Base-by-base conservation (phyloP, 2,797 vertebrate genomes). In the Acrossocheilus wenchowensis region DNA sequence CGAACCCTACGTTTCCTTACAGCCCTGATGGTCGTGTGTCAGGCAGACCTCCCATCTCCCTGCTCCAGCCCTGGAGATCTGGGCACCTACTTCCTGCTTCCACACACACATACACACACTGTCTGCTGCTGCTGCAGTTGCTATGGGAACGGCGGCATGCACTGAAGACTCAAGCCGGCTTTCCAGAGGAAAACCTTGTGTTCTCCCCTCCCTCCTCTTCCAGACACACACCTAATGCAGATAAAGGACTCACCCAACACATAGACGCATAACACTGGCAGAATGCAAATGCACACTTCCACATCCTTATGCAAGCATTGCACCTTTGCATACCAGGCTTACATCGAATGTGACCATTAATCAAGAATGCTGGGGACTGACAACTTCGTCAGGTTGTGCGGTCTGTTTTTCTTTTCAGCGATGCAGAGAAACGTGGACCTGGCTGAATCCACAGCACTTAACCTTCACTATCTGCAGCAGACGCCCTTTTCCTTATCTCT, bases 61-160 rank as follows among this genome's bases (percentile, higher is more conserved):
- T 8, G 75, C 90, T 90, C 90, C 90, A 92, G 90, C 92, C 93
- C 89, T 90, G 81, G 26, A 71, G 69, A 87, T 88, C 87, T 52
- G 78, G 82, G 83, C 84, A 69, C 69, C 86, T 85, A 91, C 81
- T 88, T 90, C 81, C 83, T 87, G 64, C 79, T 82, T 91, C 82
- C 79, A 84, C 64, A 94, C 94, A 95, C 94, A 95, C 87, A 88
- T 77, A 95, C 60, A 62, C 87, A 88, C 83, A 93, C 93, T 94
- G 94, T 90, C 91, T 93, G 94, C 95, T 94, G 91, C 94, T 93
- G 94, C 75, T 78, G 78, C 93, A 90, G 92, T 96, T 96, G 94
- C 95, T 94, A 94, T 95, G 92, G 95, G 92, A 96, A 97, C 95
- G 93, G 75, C 91, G 93, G 92, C 92, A 91, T 92, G 91, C 95